Percentiles rank a stretch among this genome's conserved stretches.
Conservation (phyloP, 2,113 vertebrate species). For the Rhinolophus sinicus region DNA sequence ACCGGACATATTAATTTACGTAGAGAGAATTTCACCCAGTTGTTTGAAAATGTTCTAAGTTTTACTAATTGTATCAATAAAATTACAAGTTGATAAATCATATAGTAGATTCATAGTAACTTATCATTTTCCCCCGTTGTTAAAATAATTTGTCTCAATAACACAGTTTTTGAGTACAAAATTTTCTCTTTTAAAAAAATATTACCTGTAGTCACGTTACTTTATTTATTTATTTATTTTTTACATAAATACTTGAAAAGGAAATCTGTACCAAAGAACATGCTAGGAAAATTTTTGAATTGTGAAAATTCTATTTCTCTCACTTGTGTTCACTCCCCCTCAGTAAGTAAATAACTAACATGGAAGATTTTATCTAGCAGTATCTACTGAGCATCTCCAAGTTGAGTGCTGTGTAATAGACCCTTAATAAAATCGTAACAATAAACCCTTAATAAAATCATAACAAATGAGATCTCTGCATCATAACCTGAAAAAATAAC, state of each 20-base stretch:
- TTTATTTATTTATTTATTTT: neutral
- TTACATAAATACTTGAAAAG: neutral
- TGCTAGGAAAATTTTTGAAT: neutral
- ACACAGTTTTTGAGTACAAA: neutral
- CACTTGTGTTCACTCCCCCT: neutral
- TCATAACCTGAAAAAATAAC: neutral
- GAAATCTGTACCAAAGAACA: neutral
- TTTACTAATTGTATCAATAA: neutral
- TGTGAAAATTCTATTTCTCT: neutral
- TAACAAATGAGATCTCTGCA: neutral
- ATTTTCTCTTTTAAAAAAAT: neutral
- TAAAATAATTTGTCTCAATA: neutral
- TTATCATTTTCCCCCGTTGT: neutral
- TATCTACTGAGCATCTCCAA: neutral
- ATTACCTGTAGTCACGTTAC: neutral
- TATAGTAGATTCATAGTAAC: neutral
- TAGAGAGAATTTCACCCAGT: neutral
- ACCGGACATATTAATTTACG: neutral
- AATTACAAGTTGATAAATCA: neutral
- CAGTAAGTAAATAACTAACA: neutral
- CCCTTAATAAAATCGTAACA: neutral
- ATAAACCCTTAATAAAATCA: neutral
- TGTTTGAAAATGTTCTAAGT: neutral
- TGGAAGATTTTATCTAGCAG: neutral
- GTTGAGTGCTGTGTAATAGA: rapidly evolving